Base-by-base conservation (phyloP, 2,888 invertebrate species). In the Deroplatys truncata region DNA sequence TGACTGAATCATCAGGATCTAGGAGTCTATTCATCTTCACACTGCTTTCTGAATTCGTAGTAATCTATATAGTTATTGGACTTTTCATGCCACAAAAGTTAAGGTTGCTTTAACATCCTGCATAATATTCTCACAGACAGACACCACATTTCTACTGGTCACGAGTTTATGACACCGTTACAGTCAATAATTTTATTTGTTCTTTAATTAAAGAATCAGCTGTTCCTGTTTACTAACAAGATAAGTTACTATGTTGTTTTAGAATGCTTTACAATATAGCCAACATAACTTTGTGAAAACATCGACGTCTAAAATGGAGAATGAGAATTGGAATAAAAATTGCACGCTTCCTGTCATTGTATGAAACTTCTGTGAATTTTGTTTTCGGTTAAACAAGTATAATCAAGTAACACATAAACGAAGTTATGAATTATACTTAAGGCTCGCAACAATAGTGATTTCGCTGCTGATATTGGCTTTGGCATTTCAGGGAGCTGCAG, bases 1-100 rank as follows among this genome's bases (percentile, higher is more conserved):
- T 89, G 20, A 89, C 85, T 10, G 89, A 89, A 28, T 85, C 88
- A 28, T 88, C 89, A 25, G 85, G 82, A 89, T 85, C 35, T 31
- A 84, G 35, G 82, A 85, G 82, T 43, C 82, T 89, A 20, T 82
- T 31, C 89, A 89, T 89, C n/a, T 29, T 35, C n/a, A 20, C 84
- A 15, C 28, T 84, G 20, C 25, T 72, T 72, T 7, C 5, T 20
- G 2, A 56, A 16, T 56, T 35, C 13, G 43, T 43, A 25, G 1
- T 72, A 72, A 72, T 72, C 15, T 2, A 20, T 72, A 3, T 20
- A 72, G 20, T 13, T 56, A 0, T 56, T 16, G 5, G 1, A 72
- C 1, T 20, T 20, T 20, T 72, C 56, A 72, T 72, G 56, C 20
- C 56, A 72, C 7, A 25, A 20, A 72, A 72, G 16, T 16, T 16